Percentiles rank a stretch among this genome's conserved stretches.
Evolutionary conservation across 92 coral and sea anemone genomes (phyloP).

Genomic region (Paramuricea clavata): DNA sequence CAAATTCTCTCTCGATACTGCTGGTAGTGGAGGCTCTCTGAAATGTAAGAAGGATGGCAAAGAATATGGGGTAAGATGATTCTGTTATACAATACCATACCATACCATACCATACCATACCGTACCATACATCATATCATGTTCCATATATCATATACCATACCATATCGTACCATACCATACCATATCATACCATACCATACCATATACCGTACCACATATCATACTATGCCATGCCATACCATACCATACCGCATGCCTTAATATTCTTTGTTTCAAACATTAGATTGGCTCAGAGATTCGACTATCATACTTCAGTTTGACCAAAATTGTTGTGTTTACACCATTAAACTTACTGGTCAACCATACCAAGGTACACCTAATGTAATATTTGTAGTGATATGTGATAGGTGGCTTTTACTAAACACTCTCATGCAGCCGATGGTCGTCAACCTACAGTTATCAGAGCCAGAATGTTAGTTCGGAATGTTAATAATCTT

Average conservation of each 20-base stretch:
- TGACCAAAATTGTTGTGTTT: conserved; percentile 93
- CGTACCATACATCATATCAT: neutral
- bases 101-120: neutral
- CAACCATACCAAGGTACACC: conserved; percentile 86
- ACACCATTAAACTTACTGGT: conserved; percentile 87
- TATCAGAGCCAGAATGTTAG: no score
- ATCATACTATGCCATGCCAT: neutral
- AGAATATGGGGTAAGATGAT: conserved; percentile 74
- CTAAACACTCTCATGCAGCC: no score
- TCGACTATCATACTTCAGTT: conserved; percentile 91
- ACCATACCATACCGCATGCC: neutral
- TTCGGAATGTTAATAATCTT: no score
- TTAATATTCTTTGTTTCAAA: neutral
- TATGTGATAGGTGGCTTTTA: neutral
- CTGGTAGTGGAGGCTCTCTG: conserved; percentile 93
- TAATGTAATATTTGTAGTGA: neutral
- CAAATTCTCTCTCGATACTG: conserved; percentile 94
- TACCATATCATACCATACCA: neutral
- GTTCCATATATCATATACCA: neutral
- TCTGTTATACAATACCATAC: neutral
- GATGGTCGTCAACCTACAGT: neutral
- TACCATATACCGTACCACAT: neutral
- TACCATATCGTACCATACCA: neutral
- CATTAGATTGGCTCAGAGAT: conserved; percentile 91
- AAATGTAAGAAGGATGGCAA: conserved; percentile 76